Base-by-base conservation (phyloP, 2,797 vertebrate species). In the Sphenopsis melanotis region DNA sequence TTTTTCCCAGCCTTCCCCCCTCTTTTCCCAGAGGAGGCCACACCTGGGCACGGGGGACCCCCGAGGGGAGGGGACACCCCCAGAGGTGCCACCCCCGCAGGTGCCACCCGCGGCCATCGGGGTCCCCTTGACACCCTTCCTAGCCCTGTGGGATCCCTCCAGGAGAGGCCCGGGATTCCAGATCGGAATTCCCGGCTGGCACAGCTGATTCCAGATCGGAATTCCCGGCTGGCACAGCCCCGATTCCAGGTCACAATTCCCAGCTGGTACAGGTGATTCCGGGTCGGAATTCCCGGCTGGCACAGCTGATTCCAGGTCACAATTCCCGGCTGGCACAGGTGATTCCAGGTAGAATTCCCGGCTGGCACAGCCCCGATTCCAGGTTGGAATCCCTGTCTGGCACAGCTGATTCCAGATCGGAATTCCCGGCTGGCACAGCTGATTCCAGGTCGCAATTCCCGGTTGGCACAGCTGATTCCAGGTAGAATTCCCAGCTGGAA, bases 341-440 rank as follows among this genome's bases (percentile, higher is more conserved):
- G 8, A 44, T 44, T 44, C 42, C 61, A 17, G 32, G 3, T 1
- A 3, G 21, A 44, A 47, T 53, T 32, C 30, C 18, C 3, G 8
- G 12, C 19, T 53, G 69, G 39, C 2, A 26, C 30, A 20, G 30
- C n/a, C n/a, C n/a, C n/a, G 13, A 41, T 32, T 12, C 39, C 20
- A 17, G 30, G 5, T 1, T 0, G 2, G 5, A 12, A 64, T 44
- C 27, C 68, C 50, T 3, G 2, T 16, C 2, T 32, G 42, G 55
- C 15, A 26, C 30, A 20, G 30, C 12, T 3, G 2, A n/a, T 53
- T 34, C 39, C 39, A 2, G 39, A 3, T 0, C 0, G 9, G 6
- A 30, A 72, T 72, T 56, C 39, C 70, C 1, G 5, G 1, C 11
- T 14, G 41, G 39, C 50, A 26, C 23, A 15, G 17, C 18, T 4